Conservation (phyloP, 2,797 vertebrate species). For the Fistularia commersonii region DNA sequence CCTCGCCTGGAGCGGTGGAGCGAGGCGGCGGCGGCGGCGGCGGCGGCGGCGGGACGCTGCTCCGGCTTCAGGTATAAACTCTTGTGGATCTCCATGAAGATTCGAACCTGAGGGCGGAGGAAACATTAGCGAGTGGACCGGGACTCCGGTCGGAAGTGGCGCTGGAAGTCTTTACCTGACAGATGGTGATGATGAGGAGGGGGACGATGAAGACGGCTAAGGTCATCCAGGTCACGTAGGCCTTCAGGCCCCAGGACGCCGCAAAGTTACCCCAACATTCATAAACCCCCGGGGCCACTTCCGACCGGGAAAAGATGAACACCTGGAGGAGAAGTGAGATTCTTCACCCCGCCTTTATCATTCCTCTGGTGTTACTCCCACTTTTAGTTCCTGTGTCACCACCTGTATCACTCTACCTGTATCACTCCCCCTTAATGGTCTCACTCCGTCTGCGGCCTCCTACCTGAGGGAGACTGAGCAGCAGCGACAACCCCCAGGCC, state of each 20-base stretch:
- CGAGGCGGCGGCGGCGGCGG: slow-evolving; percentile 37
- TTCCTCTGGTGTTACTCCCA: not conserved
- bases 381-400: not conserved
- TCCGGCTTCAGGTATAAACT: slow-evolving; percentile 76
- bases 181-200: slow-evolving; percentile 78
- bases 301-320: slow-evolving; percentile 83
- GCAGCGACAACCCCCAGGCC: slow-evolving; percentile 82
- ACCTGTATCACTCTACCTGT: not conserved
- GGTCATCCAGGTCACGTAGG: slow-evolving; percentile 88
- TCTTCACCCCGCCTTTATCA: not conserved
- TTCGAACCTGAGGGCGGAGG: slow-evolving; percentile 69
- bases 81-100: slow-evolving; percentile 83
- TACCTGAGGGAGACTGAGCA: slow-evolving; percentile 88
- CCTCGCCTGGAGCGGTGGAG: slow-evolving; percentile 33
- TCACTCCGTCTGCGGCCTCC: not conserved
- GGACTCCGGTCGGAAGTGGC: too few relatives aligned
- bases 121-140: not conserved
- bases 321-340: slow-evolving; percentile 52
- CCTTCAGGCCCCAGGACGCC: slow-evolving; percentile 82
- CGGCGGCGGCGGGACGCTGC: slow-evolving; percentile 32
- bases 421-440: not conserved
- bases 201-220: slow-evolving; percentile 81
- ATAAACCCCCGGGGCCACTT: slow-evolving; percentile 71
- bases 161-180: slow-evolving; percentile 55
- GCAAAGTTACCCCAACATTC: slow-evolving; percentile 85